These are phyloP conservation scores for Malthinus flaveolus DNA, from an alignment of 2,888 invertebrate species.

Conservation along the genomic window DNA sequence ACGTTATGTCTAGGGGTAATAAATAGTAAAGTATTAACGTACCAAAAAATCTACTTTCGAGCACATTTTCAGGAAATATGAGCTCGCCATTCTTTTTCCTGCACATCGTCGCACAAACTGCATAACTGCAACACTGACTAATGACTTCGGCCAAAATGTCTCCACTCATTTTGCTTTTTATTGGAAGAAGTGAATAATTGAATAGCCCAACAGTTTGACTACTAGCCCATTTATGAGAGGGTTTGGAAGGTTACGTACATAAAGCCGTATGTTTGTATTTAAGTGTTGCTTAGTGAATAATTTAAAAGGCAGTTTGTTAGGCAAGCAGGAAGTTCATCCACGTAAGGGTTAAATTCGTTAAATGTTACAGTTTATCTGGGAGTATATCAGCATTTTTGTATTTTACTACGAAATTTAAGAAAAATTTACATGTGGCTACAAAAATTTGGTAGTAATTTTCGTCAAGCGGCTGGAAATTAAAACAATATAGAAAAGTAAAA, in stretches of 20 bases:
- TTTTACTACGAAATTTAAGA: too few relatives aligned
- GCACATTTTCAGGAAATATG: background rate
- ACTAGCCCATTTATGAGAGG: background rate
- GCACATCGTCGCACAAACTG: background rate
- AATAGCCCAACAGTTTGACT: background rate
- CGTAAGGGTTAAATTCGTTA: too few relatives aligned
- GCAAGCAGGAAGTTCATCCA: too few relatives aligned
- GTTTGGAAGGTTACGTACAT: background rate
- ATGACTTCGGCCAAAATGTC: background rate
- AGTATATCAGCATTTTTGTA: too few relatives aligned
- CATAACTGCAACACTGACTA: background rate
- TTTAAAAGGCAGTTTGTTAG: background rate
- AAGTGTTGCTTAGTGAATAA: background rate
- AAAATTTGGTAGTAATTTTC: too few relatives aligned
- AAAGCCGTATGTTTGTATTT: constrained; percentile 1
- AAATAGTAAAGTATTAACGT: background rate
- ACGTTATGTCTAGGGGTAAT: too few relatives aligned
- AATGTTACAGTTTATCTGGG: too few relatives aligned
- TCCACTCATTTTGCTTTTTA: background rate
- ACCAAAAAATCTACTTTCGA: background rate
- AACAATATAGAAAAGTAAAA: too few relatives aligned
- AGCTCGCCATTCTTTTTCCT: background rate
- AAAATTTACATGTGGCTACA: too few relatives aligned
- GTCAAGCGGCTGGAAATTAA: too few relatives aligned
- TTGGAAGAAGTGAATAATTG: background rate